Conservation (phyloP, 1,140 invertebrate species). For the Drosophila navojoa region DNA sequence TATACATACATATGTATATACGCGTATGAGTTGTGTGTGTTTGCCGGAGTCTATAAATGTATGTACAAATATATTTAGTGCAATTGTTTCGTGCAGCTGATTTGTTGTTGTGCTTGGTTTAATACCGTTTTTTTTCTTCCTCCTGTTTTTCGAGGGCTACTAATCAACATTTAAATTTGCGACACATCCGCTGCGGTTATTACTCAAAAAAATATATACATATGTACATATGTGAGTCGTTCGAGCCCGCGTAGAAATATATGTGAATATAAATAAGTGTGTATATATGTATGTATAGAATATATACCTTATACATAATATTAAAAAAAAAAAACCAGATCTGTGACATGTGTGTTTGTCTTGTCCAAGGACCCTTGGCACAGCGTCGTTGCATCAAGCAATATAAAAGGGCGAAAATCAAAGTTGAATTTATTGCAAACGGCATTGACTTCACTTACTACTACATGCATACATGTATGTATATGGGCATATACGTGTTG, state of each 20-base stretch:
- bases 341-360: neutral
- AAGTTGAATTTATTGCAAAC: slow-evolving; percentile 31
- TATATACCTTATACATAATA: neutral
- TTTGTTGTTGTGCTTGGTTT: slow-evolving; percentile 40
- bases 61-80: slow-evolving; percentile 25
- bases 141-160: slow-evolving; percentile 25
- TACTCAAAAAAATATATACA: slow-evolving; percentile 30
- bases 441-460: slow-evolving; percentile 22
- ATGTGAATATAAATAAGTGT: slow-evolving; percentile 7
- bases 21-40: neutral
- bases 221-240: slow-evolving; percentile 2
- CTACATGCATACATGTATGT: neutral
- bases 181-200: slow-evolving; percentile 57
- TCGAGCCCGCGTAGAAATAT: neutral
- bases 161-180: slow-evolving; percentile 58
- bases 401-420: slow-evolving; percentile 24
- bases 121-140: slow-evolving; percentile 29
- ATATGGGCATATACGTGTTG: neutral
- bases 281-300: neutral
- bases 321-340: neutral
- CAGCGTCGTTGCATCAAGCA: slow-evolving; percentile 44
- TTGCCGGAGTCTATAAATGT: slow-evolving; percentile 19
- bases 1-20: neutral
- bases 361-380: slow-evolving; percentile 50
- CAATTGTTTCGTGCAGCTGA: slow-evolving; percentile 49